A percentile compares a stretch with the other conserved stretches of the same genome.
These are phyloP conservation scores for Enteromius thamalakanensis DNA, from an alignment of 2,797 vertebrate genomes.

Conservation along the genomic window DNA sequence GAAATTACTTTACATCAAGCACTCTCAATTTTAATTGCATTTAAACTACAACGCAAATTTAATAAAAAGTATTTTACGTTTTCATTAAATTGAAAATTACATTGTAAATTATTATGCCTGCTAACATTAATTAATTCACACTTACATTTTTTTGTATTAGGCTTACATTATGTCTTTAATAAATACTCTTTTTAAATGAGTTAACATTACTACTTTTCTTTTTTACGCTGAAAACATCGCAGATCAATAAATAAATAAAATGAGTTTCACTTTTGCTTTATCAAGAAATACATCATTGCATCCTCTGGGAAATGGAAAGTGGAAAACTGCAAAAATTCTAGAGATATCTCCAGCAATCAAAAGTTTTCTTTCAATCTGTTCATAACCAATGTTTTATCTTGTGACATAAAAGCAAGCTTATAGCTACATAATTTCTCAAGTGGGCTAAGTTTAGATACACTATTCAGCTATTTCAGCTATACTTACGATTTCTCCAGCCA, in stretches of 20 bases:
- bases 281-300: not conserved
- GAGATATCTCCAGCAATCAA: not conserved
- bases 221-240: not conserved
- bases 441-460: not conserved
- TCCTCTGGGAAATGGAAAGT: not conserved
- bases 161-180: not conserved
- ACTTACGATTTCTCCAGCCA: constrained; percentile 77
- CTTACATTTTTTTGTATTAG: not conserved
- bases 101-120: not conserved
- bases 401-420: not conserved
- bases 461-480: not conserved
- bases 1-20: not conserved
- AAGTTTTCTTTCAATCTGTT: not conserved
- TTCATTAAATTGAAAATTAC: not conserved
- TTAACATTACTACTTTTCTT: too few species aligned
- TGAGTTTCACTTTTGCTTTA: not conserved
- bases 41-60: not conserved
- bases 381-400: not conserved
- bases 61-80: not conserved
- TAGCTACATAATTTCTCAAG: too few species aligned
- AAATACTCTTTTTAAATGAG: not conserved
- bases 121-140: not conserved
- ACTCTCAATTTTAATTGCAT: not conserved
- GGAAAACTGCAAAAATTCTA: not conserved
- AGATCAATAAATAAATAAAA: not conserved